These are phyloP conservation scores for Drosophila rellima DNA, from an alignment of 2,888 invertebrate genomes.

Conservation along the genomic window DNA sequence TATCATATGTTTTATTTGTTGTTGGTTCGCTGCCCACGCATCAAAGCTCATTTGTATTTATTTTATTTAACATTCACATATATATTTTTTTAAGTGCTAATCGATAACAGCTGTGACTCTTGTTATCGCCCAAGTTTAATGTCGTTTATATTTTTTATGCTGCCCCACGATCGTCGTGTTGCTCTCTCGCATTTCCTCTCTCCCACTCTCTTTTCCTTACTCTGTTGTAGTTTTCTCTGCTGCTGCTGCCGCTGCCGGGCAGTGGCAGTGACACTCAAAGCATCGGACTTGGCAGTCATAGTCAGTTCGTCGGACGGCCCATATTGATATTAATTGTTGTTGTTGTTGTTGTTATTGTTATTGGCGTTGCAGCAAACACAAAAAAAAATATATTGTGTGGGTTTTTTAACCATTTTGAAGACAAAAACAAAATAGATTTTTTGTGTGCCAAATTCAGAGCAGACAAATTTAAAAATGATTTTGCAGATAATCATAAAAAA, in stretches of 20 bases:
- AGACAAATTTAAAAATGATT: constrained; percentile 59
- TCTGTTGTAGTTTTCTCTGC: constrained; percentile 32
- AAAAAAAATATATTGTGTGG: constrained; percentile 38
- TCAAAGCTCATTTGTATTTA: constrained; percentile 23
- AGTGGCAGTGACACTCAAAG: constrained; percentile 80
- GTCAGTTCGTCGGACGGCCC: constrained; percentile 63
- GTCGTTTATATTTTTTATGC: constrained; percentile 30
- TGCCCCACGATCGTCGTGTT: constrained; percentile 35
- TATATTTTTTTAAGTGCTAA: constrained; percentile 37
- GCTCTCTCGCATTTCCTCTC: constrained; percentile 16
- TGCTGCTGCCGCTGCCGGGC: constrained; percentile 41
- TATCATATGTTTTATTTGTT: constrained; percentile 37
- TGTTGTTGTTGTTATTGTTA: constrained; percentile 22
- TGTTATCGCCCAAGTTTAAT: constrained; percentile 48
- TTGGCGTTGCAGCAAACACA: constrained; percentile 29
- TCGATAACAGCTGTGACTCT: constrained; percentile 70
- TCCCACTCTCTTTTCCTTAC: constrained; percentile 11
- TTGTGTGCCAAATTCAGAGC: constrained; percentile 62
- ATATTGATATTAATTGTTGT: constrained; percentile 64
- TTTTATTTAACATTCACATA: constrained; percentile 36
- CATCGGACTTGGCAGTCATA: constrained; percentile 56
- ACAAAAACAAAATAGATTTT: constrained; percentile 39
- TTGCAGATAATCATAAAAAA: constrained; percentile 57
- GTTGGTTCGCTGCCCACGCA: constrained; percentile 37
- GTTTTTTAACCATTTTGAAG: constrained; percentile 53